These are phyloP conservation scores for Mormyrus iriodes DNA, from an alignment of 2,113 vertebrate species.

Conservation along the genomic window DNA sequence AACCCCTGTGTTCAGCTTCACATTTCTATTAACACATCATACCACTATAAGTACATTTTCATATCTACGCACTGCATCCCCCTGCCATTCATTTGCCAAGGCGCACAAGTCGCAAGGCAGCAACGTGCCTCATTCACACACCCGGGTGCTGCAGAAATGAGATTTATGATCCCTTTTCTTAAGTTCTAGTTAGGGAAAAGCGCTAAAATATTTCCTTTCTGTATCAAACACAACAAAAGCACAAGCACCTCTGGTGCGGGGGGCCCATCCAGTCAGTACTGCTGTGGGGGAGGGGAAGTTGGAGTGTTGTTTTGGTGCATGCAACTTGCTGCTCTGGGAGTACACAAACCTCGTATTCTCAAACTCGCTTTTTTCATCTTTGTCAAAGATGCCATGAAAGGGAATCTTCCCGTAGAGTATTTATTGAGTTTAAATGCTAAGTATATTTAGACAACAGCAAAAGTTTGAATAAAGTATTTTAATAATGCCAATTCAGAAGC, in stretches of 20 bases:
- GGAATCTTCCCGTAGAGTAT: not conserved
- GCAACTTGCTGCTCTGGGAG: not conserved
- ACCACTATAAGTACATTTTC: not conserved
- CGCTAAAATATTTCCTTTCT: conserved; percentile 11
- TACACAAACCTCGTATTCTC: not conserved
- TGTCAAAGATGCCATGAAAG: not conserved
- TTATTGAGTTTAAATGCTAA: not conserved
- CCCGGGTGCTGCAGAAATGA: not conserved
- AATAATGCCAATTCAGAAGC: not conserved
- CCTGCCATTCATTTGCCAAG: not conserved
- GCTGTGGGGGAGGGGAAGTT: too few species aligned
- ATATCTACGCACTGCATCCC: not conserved
- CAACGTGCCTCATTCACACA: not conserved
- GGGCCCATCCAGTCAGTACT: not conserved
- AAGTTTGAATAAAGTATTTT: not conserved
- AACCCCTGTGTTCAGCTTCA: not conserved
- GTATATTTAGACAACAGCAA: not conserved
- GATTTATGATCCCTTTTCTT: not conserved
- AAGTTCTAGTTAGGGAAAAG: not conserved
- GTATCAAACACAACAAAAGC: conserved; percentile 4
- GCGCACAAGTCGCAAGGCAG: not conserved
- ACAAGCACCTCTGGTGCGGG: not conserved
- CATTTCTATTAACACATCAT: not conserved
- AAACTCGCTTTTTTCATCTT: not conserved
- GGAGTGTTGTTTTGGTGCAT: not conserved